phyloP scores from a whole-genome alignment of 2,797 vertebrate genomes.

The Rhinogobio ventralis region DNA sequence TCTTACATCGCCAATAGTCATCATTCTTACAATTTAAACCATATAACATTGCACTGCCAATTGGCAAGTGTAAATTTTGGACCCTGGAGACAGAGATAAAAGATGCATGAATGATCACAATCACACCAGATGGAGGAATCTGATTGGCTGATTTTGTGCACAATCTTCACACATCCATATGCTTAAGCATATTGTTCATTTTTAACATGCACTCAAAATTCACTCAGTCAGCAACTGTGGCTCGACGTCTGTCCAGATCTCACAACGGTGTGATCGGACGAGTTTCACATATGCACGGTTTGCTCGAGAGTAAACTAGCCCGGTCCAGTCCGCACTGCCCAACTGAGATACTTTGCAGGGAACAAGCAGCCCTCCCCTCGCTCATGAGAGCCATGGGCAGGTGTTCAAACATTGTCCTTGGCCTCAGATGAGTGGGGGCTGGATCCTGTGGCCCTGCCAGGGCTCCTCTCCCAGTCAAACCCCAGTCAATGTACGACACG shows the following conservation, averaged over 20 bases:
- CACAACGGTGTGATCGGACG: background rate
- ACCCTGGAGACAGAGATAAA: slow-evolving; percentile 11
- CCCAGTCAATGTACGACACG: slow-evolving; percentile 36
- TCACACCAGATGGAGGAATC: slow-evolving; percentile 28
- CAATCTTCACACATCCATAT: slow-evolving; percentile 24
- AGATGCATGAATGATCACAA: background rate
- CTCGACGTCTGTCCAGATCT: background rate
- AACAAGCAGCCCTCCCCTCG: slow-evolving; percentile 50
- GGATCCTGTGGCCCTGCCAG: slow-evolving; percentile 41
- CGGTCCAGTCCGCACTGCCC: background rate
- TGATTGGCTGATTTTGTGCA: slow-evolving; percentile 23
- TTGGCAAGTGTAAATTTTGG: background rate
- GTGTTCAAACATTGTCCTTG: slow-evolving; percentile 72
- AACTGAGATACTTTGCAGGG: slow-evolving; percentile 23
- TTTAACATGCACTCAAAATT: background rate
- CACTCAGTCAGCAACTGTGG: background rate
- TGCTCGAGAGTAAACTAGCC: slow-evolving; percentile 14
- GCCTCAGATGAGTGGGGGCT: slow-evolving; percentile 58
- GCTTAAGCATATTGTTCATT: slow-evolving; percentile 1
- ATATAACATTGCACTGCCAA: background rate
- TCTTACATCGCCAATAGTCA: background rate
- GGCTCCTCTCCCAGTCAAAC: slow-evolving; percentile 46
- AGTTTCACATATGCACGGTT: background rate
- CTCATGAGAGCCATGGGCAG: slow-evolving; percentile 59
- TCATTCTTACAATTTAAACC: background rate